These are phyloP conservation scores for Lathronympha strigana DNA, from an alignment of 2,888 invertebrate species.

Conservation along the genomic window DNA sequence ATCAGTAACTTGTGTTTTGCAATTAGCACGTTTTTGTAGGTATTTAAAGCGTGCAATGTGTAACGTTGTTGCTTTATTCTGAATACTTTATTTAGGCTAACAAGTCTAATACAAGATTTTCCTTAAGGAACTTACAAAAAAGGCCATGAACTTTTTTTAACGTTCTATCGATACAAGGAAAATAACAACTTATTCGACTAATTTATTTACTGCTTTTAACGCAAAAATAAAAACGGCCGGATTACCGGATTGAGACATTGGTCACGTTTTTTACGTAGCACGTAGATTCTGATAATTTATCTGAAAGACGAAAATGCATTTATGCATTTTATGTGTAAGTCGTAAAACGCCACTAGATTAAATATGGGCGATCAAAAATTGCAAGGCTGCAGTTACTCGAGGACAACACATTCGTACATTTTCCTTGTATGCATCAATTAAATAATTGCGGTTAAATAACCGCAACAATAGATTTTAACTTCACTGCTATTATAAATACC, in stretches of 20 bases:
- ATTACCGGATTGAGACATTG: no score
- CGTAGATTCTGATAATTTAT: no score
- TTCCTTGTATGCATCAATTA: background rate
- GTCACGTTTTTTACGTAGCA: no score
- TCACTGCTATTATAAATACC: background rate
- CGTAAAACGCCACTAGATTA: no score
- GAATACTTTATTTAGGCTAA: background rate
- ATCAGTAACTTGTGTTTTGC: slow-evolving; percentile 8
- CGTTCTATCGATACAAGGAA: background rate
- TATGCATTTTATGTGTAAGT: no score
- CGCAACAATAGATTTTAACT: background rate
- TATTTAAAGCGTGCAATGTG: background rate
- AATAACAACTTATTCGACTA: background rate
- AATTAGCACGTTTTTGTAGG: background rate
- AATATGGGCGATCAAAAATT: no score
- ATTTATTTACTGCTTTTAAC: background rate
- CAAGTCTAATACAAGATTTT: no score
- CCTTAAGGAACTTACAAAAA: no score
- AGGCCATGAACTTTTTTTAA: background rate
- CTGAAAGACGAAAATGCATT: no score
- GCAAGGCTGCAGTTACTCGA: background rate
- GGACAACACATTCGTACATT: background rate
- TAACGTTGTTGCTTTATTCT: background rate
- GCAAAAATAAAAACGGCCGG: no score
- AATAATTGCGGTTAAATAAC: no score